phyloP scores from a whole-genome alignment of 2,888 invertebrate genomes.

The Agrilus cyanescens region DNA sequence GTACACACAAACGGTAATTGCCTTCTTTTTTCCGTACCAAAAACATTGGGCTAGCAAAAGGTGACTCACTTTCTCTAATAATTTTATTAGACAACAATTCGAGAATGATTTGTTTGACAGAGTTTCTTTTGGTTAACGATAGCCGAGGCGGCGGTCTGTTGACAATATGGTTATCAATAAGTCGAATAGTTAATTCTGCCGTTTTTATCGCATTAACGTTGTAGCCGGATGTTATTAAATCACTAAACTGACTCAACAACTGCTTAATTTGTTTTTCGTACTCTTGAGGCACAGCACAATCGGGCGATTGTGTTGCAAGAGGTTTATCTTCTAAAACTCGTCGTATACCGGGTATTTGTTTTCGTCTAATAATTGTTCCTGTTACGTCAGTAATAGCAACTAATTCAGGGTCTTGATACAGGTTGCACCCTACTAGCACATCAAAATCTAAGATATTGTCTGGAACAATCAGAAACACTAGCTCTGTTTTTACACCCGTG shows the following conservation, averaged over 20 bases:
- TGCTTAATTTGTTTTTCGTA: background rate
- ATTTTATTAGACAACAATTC: too few species aligned
- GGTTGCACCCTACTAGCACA: background rate
- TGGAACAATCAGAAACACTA: background rate
- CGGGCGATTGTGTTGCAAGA: background rate
- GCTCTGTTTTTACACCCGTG: background rate
- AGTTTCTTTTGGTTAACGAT: background rate
- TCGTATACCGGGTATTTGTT: background rate
- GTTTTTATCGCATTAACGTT: background rate
- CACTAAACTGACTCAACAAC: background rate
- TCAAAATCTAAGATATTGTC: background rate
- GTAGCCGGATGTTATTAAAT: background rate
- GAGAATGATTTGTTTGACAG: background rate
- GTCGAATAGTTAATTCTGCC: background rate
- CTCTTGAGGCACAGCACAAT: background rate
- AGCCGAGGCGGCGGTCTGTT: constrained; percentile 2
- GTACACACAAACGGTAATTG: too few species aligned
- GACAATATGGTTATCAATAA: constrained; percentile 2
- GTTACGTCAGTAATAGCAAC: too few species aligned
- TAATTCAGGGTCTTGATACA: background rate
- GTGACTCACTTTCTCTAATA: too few species aligned
- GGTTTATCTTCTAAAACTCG: too few species aligned
- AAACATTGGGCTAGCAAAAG: too few species aligned
- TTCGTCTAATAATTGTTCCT: too few species aligned
- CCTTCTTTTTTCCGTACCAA: too few species aligned